phyloP scores from a whole-genome alignment of 37 sponge, comb jelly and placozoan species.

The Hormiphora californensis region DNA sequence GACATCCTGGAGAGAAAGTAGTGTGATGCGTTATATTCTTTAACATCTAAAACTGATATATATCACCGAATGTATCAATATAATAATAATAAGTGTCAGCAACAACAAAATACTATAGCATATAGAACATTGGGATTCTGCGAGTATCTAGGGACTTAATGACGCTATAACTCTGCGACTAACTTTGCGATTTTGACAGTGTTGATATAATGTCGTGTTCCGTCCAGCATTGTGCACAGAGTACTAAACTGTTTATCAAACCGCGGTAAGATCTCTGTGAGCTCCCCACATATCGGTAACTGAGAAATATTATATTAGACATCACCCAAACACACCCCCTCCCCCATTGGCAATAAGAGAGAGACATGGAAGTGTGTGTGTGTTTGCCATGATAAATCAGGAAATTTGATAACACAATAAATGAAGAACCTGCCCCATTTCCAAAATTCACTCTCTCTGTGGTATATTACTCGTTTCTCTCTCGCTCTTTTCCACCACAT shows the following conservation, averaged over 20 bases:
- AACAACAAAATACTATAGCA: background rate
- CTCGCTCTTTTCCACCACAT: no score
- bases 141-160: background rate
- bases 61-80: background rate
- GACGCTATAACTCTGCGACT: background rate
- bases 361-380: no score
- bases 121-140: background rate
- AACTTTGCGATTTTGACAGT: conserved; percentile 43
- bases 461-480: no score
- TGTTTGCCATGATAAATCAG: no score
- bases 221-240: conserved; percentile 33
- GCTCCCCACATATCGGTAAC: conserved; percentile 5
- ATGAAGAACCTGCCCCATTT: no score
- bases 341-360: no score
- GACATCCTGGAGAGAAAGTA: background rate
- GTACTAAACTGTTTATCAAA: conserved; percentile 47
- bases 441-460: no score
- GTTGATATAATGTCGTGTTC: conserved; percentile 27
- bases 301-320: no score
- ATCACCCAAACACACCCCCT: no score
- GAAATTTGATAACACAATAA: no score
- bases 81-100: background rate
- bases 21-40: background rate
- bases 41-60: background rate
- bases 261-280: conserved; percentile 10